Conservation (phyloP, 2,888 invertebrate genomes). For the Notodonta ziczac region DNA sequence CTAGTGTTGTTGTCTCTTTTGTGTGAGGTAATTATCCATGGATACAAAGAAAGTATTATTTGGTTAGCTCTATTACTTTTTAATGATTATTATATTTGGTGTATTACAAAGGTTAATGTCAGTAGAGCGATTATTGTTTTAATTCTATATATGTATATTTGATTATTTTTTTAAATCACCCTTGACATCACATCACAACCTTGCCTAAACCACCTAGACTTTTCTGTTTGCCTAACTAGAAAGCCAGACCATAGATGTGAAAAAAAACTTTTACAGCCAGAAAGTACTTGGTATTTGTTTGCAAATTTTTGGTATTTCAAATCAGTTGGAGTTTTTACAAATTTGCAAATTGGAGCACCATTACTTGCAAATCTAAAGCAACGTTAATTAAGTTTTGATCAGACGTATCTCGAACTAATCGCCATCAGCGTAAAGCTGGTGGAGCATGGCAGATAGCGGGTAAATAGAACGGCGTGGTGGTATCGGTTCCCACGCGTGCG, state of each 20-base stretch:
- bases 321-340: too few species aligned
- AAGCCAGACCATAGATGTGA: too few species aligned
- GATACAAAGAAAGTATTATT: constrained; percentile 37
- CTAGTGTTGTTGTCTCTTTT: constrained; percentile 61
- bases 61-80: constrained; percentile 53
- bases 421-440: constrained; percentile 14
- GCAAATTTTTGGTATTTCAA: too few species aligned
- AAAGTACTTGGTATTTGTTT: too few species aligned
- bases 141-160: too few species aligned
- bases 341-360: too few species aligned
- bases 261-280: too few species aligned
- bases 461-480: constrained; percentile 34
- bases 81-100: constrained; percentile 33
- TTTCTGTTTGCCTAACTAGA: too few species aligned
- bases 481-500: constrained; percentile 49
- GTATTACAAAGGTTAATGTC: not conserved
- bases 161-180: too few species aligned
- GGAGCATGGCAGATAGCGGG: constrained; percentile 17
- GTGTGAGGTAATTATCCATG: constrained; percentile 53
- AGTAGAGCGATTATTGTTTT: not conserved
- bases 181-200: too few species aligned
- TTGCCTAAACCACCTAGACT: too few species aligned
- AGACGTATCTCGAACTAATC: constrained; percentile 18
- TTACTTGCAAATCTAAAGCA: constrained; percentile 1
- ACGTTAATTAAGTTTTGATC: constrained; percentile 7